Evolutionary conservation across 2,888 invertebrate species (phyloP), one percentile per base, ranked within the genome.

Genomic region (Eulithis testata): DNA sequence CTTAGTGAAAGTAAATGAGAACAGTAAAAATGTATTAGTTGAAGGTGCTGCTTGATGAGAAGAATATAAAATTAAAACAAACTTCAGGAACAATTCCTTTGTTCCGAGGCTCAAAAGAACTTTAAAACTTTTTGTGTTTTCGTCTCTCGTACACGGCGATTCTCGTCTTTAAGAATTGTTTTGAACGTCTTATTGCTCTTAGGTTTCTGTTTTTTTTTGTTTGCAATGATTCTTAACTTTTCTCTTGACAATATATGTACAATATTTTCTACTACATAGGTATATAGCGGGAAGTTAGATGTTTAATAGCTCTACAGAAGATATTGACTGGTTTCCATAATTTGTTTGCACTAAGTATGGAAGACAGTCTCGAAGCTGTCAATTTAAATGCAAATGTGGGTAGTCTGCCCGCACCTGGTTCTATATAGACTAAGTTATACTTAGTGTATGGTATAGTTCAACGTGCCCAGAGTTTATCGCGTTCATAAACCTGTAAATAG

Each of bases 401-500:
- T 47, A 47, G 14, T 14, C 21, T 21, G 21, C 21, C 49, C 11
- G 49, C 49, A 49, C 49, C 49, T 49, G 49, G 6, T 49, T 49
- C 11, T 49, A 49, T 49, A 49, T 9, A 52, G 43, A 51, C 53
- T 53, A 27, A 47, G 37, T 36, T 37, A 21, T 49, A 14, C 27
- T 37, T 53, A 74, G 73, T 75, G 62, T 45, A 62, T 59, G 59
- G 50, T 53, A 65, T 74, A 80, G 84, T 86, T 86, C 86, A 85
- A 86, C 82, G 85, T 80, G 84, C 83, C 73, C 70, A 73, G 75
- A 82, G 80, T 86, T 88, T 88, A 89, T 87, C 83, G 85, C 82
- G 77, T 87, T 87, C 87, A 86, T 89, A 89, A 88, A 88, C 82
- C 87, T 82, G 87, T 89, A 90, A 90, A 90, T 89, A 91, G 89